Conservation (phyloP, 2,888 invertebrate species). For the Hypena proboscidalis region DNA sequence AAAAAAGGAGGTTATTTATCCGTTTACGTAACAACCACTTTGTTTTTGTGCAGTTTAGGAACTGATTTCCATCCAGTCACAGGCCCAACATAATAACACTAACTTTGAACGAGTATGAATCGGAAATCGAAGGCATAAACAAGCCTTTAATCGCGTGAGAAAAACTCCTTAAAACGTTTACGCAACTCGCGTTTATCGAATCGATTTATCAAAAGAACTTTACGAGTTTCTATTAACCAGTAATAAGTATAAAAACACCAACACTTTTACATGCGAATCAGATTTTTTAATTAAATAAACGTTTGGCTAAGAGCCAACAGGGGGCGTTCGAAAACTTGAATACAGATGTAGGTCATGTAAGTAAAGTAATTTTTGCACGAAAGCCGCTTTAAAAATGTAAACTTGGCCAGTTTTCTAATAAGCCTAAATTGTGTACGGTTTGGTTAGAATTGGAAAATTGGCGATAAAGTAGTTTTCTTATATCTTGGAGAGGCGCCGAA, state of each 20-base stretch:
- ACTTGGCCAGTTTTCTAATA: constrained; percentile 29
- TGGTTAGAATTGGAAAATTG: too few relatives aligned
- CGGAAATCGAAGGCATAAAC: constrained; percentile 2
- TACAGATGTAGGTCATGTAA: constrained; percentile 43
- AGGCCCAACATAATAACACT: too few relatives aligned
- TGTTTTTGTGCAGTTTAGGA: too few relatives aligned
- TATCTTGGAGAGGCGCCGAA: too few relatives aligned
- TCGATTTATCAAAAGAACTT: neutral
- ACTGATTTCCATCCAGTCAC: too few relatives aligned
- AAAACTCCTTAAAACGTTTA: constrained; percentile 1
- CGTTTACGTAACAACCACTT: too few relatives aligned
- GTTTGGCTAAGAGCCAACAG: constrained; percentile 38
- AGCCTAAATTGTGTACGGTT: neutral
- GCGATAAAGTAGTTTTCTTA: too few relatives aligned
- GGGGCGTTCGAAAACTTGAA: constrained; percentile 36
- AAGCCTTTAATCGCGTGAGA: constrained; percentile 1
- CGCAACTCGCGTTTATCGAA: neutral
- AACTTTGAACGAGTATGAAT: too few relatives aligned
- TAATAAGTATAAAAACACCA: constrained; percentile 8
- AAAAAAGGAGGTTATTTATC: too few relatives aligned
- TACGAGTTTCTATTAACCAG: neutral
- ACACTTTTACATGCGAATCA: constrained; percentile 32
- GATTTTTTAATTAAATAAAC: constrained; percentile 47
- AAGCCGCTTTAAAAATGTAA: constrained; percentile 29
- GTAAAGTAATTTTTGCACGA: constrained; percentile 36